phyloP scores from a whole-genome alignment of 2,888 invertebrate genomes.

The Nomada fabriciana region DNA sequence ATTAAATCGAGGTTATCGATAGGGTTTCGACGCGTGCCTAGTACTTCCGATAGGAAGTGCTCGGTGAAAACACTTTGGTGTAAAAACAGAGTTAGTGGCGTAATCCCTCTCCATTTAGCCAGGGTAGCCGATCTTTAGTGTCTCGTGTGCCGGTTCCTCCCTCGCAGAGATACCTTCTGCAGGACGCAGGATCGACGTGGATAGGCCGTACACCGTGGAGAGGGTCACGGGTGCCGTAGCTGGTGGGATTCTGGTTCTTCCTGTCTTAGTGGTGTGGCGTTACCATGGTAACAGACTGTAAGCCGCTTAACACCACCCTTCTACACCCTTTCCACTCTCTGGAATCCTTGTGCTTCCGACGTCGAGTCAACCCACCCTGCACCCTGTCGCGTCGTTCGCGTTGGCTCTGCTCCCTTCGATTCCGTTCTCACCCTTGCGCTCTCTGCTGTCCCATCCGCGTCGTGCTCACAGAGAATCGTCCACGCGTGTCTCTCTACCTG shows the following conservation, averaged over 20 bases:
- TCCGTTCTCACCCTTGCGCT: not conserved
- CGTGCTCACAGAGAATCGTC: slow-evolving; percentile 15
- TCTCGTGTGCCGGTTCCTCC: slow-evolving; percentile 27
- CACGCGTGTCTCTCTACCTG: slow-evolving; percentile 49
- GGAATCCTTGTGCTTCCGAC: slow-evolving; percentile 69
- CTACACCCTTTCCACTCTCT: slow-evolving; percentile 62
- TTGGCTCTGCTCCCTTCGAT: slow-evolving; percentile 46
- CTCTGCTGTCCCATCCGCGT: slow-evolving; percentile 1
- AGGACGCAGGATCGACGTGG: slow-evolving; percentile 55
- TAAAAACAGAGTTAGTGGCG: slow-evolving; percentile 79
- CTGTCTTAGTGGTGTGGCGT: slow-evolving; percentile 81
- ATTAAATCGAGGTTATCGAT: not conserved
- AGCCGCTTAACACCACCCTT: slow-evolving; percentile 82
- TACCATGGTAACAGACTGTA: slow-evolving; percentile 83
- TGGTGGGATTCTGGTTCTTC: slow-evolving; percentile 73
- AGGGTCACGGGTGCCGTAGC: slow-evolving; percentile 65
- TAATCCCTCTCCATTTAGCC: slow-evolving; percentile 72
- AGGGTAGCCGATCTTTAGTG: slow-evolving; percentile 6
- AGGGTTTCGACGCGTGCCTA: not conserved
- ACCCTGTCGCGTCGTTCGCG: slow-evolving; percentile 40
- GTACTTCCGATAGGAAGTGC: slow-evolving; percentile 57
- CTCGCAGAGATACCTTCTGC: slow-evolving; percentile 30
- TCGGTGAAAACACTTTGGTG: slow-evolving; percentile 75
- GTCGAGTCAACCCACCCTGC: slow-evolving; percentile 71
- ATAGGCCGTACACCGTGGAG: slow-evolving; percentile 17